Evolutionary conservation across 1,140 invertebrate species (phyloP).

Genomic region (Hylaeus anthracinus): DNA sequence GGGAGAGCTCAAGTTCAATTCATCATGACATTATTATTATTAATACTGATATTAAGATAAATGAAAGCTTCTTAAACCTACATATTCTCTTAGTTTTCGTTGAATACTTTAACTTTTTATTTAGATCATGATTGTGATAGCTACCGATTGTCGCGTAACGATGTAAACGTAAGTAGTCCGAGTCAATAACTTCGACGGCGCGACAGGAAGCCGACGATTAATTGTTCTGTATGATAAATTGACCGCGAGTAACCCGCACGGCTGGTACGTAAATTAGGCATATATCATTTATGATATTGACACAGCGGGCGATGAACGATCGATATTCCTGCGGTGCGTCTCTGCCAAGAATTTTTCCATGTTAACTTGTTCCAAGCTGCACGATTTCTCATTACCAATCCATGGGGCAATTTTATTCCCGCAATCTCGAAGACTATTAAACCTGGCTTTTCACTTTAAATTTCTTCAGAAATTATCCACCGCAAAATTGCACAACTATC

Average conservation of each 20-base stretch:
- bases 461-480: no score
- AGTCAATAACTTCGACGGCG: conserved; percentile 31
- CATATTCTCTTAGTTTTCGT: background rate
- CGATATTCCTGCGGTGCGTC: conserved; percentile 21
- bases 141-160: no score
- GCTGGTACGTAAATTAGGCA: conserved; percentile 46
- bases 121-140: no score
- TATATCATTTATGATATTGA: conserved; percentile 50
- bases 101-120: background rate
- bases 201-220: conserved; percentile 41
- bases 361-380: background rate
- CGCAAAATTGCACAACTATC: no score
- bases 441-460: background rate
- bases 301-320: conserved; percentile 37
- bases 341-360: conserved; percentile 16
- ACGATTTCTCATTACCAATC: background rate
- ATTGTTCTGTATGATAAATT: conserved; percentile 47
- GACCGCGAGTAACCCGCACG: conserved; percentile 36
- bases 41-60: no score
- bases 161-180: conserved; percentile 30
- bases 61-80: no score
- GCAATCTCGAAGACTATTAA: no score
- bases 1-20: no score
- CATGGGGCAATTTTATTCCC: background rate
- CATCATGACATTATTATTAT: no score